These are phyloP conservation scores for Catajapyx aquilonaris DNA, from an alignment of 1,140 invertebrate species.

Conservation along the genomic window DNA sequence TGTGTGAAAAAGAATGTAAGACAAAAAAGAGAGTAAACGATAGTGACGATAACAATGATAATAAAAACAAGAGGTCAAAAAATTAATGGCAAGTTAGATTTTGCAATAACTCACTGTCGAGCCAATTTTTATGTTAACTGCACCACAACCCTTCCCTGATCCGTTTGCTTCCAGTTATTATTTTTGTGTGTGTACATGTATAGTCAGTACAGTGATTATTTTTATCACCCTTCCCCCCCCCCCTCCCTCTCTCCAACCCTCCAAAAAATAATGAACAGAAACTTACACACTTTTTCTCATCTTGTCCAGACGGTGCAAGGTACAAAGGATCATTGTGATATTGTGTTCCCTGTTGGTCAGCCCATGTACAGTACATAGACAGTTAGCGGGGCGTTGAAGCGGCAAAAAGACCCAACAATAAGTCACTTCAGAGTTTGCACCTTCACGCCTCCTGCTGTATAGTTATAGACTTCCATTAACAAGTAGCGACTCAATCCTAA, in stretches of 20 bases:
- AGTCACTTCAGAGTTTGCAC: not conserved
- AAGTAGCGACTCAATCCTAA: not conserved
- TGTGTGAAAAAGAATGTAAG: too few species aligned
- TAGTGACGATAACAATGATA: slow-evolving; percentile 6
- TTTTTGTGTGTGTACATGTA: slow-evolving; percentile 6
- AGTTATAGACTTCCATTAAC: not conserved
- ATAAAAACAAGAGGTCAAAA: slow-evolving; percentile 11
- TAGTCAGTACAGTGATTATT: slow-evolving; percentile 4
- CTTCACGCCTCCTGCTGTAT: not conserved
- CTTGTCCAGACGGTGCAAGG: slow-evolving; percentile 6
- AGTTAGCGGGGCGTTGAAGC: not conserved
- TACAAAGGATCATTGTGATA: slow-evolving; percentile 12
- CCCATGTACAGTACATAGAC: slow-evolving; percentile 7
- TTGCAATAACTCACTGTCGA: slow-evolving; percentile 9
- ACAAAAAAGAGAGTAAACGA: too few species aligned
- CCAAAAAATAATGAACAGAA: too few species aligned
- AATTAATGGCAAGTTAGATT: slow-evolving; percentile 7
- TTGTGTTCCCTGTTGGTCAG: slow-evolving; percentile 10
- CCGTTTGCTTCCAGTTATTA: slow-evolving; percentile 7
- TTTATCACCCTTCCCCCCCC: too few species aligned
- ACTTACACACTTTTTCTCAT: too few species aligned
- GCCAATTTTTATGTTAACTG: slow-evolving; percentile 9
- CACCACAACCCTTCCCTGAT: slow-evolving; percentile 2
- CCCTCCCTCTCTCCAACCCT: too few species aligned
- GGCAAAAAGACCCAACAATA: not conserved